phyloP scores from a whole-genome alignment of 2,113 vertebrate genomes.

The Glaucidium brasilianum region DNA sequence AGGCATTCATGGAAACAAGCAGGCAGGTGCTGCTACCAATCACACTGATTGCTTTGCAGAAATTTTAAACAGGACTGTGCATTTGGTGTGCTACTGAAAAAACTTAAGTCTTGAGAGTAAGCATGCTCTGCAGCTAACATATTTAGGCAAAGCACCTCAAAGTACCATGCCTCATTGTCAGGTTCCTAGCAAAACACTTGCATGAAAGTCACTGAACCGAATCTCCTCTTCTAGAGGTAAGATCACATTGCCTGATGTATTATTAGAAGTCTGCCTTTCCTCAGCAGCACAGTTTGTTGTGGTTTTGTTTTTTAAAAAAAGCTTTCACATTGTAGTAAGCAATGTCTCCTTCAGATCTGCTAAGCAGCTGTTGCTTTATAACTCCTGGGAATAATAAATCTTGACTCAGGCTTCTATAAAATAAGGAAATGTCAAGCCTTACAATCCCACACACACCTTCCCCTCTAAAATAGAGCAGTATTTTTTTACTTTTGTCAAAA shows the following conservation, averaged over 20 bases:
- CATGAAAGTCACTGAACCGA: background rate
- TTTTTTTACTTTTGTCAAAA: background rate
- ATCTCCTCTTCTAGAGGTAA: background rate
- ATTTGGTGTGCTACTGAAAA: background rate
- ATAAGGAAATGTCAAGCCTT: background rate
- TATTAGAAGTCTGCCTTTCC: background rate
- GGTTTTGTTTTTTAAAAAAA: background rate
- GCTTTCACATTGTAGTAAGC: background rate
- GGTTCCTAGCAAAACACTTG: background rate
- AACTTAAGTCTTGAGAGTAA: background rate
- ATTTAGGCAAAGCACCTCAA: background rate
- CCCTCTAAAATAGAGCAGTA: background rate
- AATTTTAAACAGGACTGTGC: background rate
- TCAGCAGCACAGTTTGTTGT: background rate
- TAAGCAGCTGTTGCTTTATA: background rate
- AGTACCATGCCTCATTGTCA: background rate
- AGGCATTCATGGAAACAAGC: background rate
- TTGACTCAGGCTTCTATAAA: background rate
- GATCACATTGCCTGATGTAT: background rate
- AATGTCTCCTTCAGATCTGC: background rate
- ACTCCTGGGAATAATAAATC: background rate
- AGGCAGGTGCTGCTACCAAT: background rate
- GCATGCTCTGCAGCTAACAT: background rate
- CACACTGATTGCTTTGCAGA: background rate
- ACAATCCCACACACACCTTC: background rate